Conservation (phyloP, 2,797 vertebrate species). For the Enteromius paludinosus region DNA sequence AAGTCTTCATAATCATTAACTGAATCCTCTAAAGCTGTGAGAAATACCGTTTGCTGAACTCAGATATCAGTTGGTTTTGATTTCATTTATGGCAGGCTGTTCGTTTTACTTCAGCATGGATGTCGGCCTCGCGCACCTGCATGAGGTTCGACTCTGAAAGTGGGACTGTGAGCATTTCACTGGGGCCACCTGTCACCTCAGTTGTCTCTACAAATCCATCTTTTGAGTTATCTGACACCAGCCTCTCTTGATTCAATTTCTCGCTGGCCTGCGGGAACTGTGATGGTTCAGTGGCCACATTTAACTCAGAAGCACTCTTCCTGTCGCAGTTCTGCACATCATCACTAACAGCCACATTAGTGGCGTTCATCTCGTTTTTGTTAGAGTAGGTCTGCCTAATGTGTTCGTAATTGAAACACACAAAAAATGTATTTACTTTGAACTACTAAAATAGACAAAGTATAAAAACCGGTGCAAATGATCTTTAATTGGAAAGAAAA, state of each 20-base stretch:
- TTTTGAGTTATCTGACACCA: constrained; percentile 39
- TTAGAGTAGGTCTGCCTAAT: neutral
- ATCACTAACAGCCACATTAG: constrained; percentile 31
- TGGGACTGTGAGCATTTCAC: constrained; percentile 17
- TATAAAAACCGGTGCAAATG: neutral
- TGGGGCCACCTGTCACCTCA: constrained; percentile 23
- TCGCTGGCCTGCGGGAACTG: constrained; percentile 3
- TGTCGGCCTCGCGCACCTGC: constrained; percentile 3
- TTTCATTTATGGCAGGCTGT: constrained; percentile 36
- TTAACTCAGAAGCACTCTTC: constrained; percentile 15
- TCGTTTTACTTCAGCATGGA: constrained; percentile 16
- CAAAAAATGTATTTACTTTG: neutral
- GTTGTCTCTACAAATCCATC: constrained; percentile 35
- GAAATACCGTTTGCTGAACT: constrained; percentile 12
- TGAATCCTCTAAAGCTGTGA: neutral
- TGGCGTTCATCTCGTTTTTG: constrained; percentile 9
- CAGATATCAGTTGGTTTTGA: neutral
- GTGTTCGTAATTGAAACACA: neutral
- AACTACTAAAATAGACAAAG: constrained; percentile 7
- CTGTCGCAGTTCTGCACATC: constrained; percentile 33
- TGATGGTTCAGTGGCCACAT: constrained; percentile 43
- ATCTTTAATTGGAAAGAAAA: neutral
- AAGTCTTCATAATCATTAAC: neutral
- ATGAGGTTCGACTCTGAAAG: neutral
- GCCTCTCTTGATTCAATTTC: constrained; percentile 32